Conservation (phyloP, 2,113 vertebrate species). For the Chauna torquata region DNA sequence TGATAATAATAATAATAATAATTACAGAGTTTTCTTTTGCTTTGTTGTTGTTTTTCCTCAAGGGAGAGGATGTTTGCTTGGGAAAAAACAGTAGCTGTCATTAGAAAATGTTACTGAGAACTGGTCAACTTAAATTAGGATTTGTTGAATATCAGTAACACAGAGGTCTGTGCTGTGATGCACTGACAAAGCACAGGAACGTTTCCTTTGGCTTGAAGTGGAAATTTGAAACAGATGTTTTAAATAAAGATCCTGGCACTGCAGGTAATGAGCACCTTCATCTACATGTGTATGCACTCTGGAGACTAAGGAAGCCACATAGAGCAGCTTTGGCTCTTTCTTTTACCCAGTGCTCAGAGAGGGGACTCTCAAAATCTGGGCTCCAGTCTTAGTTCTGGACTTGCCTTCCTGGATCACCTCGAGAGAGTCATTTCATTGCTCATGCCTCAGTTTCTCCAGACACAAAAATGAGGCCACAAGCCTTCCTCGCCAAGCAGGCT, state of each 20-base stretch:
- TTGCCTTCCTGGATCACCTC: not conserved
- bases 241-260: not conserved
- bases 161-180: not conserved
- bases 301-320: not conserved
- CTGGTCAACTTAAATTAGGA: not conserved
- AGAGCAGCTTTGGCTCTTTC: not conserved
- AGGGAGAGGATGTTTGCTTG: not conserved
- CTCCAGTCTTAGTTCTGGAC: not conserved
- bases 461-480: not conserved
- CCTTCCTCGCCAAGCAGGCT: not conserved
- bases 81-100: not conserved
- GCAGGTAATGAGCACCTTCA: rapidly evolving
- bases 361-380: not conserved
- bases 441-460: not conserved
- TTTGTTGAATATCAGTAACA: not conserved
- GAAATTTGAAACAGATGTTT: constrained; percentile 1
- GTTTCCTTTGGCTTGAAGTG: not conserved
- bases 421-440: not conserved
- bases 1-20: not conserved
- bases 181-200: not conserved
- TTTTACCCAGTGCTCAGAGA: not conserved
- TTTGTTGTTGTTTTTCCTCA: not conserved
- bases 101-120: not conserved
- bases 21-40: not conserved
- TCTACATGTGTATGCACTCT: not conserved